Evolutionary conservation across 2,113 vertebrate genomes (phyloP).

Genomic region (Chionis minor): DNA sequence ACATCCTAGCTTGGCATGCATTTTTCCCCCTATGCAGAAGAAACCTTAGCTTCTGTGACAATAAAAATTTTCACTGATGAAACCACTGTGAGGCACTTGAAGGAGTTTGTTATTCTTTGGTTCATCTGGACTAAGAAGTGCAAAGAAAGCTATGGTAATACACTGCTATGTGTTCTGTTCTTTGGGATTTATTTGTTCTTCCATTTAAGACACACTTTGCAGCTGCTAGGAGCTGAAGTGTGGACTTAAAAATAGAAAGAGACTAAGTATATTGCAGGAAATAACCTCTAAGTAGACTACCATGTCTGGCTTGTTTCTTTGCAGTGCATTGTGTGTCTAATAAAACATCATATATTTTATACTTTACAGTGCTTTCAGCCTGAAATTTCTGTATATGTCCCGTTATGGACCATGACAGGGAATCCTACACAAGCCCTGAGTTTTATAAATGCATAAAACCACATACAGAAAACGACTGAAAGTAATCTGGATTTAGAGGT

Average conservation of each 20-base stretch:
- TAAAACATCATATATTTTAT: neutral
- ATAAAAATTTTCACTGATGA: neutral
- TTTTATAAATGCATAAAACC: neutral
- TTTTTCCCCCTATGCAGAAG: neutral
- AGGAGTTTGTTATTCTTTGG: neutral
- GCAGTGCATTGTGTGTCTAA: neutral
- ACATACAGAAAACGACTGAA: neutral
- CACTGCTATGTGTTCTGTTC: neutral
- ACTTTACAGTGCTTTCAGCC: neutral
- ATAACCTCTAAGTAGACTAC: neutral
- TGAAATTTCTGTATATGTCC: neutral
- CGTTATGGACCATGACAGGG: neutral
- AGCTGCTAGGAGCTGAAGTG: neutral
- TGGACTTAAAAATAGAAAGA: neutral
- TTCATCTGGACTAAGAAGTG: neutral
- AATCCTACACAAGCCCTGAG: neutral
- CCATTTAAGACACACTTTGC: neutral
- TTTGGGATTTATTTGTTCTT: constrained; percentile 7
- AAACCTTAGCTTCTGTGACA: neutral
- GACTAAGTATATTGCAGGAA: neutral
- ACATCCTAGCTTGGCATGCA: neutral
- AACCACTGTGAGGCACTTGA: neutral
- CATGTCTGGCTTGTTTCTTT: neutral
- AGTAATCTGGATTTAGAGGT: neutral
- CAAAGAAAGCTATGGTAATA: neutral